Conservation (phyloP, 1,140 invertebrate genomes). For the Diploscapter pachys region DNA sequence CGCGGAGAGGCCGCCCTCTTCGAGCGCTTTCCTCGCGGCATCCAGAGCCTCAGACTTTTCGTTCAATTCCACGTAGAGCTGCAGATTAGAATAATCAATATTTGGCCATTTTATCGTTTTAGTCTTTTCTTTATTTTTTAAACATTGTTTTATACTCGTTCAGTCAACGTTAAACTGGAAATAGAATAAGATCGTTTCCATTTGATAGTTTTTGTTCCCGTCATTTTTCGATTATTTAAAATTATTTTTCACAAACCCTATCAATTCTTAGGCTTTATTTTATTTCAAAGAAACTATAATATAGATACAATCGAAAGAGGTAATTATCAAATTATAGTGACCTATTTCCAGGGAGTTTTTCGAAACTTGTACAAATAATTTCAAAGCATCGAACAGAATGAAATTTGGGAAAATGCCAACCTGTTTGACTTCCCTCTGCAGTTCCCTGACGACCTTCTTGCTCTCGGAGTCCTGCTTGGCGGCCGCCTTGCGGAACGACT, state of each 20-base stretch:
- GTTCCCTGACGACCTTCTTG: slow-evolving; percentile 34
- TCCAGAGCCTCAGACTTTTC: slow-evolving; percentile 35
- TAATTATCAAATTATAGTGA: not conserved
- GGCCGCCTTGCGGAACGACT: slow-evolving; percentile 22
- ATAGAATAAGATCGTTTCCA: too few relatives aligned
- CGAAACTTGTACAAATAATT: not conserved
- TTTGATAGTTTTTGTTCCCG: too few relatives aligned
- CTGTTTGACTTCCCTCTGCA: slow-evolving; percentile 38
- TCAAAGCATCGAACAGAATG: too few relatives aligned
- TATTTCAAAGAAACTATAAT: too few relatives aligned
- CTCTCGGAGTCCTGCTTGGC: slow-evolving; percentile 32
- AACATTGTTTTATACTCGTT: too few relatives aligned
- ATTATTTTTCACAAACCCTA: too few relatives aligned
- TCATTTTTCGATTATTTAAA: too few relatives aligned
- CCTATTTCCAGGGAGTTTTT: not conserved
- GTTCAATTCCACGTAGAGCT: slow-evolving; percentile 39
- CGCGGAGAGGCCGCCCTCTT: slow-evolving; percentile 9
- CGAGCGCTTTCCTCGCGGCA: not conserved
- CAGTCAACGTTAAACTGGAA: too few relatives aligned
- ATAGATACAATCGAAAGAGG: not conserved
- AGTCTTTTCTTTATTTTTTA: not conserved
- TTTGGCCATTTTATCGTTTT: too few relatives aligned
- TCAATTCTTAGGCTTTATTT: too few relatives aligned
- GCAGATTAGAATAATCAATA: too few relatives aligned
- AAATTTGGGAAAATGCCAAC: too few relatives aligned